phyloP scores from a whole-genome alignment of 92 coral and sea anemone species.

The Bergia sp. region DNA sequence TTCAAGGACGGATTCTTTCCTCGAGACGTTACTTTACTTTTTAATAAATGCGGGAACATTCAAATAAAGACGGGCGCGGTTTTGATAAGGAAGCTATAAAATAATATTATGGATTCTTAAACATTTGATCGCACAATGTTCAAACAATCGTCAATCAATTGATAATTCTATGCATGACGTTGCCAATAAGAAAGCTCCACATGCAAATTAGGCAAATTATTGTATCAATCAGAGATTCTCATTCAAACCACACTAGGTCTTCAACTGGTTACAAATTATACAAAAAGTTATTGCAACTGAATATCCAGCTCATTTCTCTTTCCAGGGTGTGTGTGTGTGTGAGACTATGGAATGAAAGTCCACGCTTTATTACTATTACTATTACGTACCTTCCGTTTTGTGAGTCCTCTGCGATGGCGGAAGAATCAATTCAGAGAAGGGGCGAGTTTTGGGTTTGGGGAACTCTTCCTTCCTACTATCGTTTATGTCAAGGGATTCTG shows the following conservation, averaged over 20 bases:
- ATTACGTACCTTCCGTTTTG: conserved; percentile 32
- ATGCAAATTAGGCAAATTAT: too few species aligned
- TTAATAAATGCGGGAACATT: neutral
- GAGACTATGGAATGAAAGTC: neutral
- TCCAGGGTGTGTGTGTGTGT: too few species aligned
- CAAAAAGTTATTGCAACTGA: too few species aligned
- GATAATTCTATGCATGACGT: too few species aligned
- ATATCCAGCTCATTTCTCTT: too few species aligned
- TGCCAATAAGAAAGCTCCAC: too few species aligned
- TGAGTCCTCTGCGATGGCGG: conserved; percentile 40
- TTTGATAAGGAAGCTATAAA: too few species aligned
- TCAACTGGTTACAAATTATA: too few species aligned
- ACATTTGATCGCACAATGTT: neutral
- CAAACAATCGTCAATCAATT: too few species aligned
- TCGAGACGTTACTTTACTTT: too few species aligned
- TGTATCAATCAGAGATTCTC: too few species aligned
- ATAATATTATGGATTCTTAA: neutral
- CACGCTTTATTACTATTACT: neutral
- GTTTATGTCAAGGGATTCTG: conserved; percentile 29
- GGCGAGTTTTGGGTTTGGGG: conserved; percentile 41
- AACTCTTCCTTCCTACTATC: conserved; percentile 27
- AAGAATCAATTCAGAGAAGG: conserved; percentile 35
- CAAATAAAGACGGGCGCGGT: neutral
- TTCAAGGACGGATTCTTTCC: neutral
- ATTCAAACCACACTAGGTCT: too few species aligned